These are phyloP conservation scores for Nymphicus hollandicus DNA, from an alignment of 2,113 vertebrate species.

Conservation along the genomic window DNA sequence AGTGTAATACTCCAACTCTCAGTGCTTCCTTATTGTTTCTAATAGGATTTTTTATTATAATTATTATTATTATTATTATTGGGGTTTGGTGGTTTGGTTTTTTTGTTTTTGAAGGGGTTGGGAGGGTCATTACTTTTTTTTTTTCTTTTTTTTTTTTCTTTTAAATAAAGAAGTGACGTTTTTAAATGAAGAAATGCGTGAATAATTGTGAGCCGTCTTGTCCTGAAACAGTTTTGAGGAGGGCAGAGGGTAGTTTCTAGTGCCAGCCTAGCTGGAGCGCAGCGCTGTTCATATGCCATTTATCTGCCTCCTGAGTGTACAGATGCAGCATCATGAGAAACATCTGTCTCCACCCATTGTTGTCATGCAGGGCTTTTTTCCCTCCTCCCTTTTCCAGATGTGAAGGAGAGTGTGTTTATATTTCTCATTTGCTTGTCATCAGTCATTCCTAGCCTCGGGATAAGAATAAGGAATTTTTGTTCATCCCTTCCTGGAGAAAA, in stretches of 20 bases:
- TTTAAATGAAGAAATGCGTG: slow-evolving; percentile 79
- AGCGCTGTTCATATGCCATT: neutral
- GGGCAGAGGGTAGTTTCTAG: slow-evolving; percentile 46
- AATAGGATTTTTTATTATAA: slow-evolving; percentile 88
- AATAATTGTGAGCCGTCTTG: slow-evolving; percentile 72
- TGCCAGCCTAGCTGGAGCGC: neutral
- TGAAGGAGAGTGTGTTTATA: slow-evolving; percentile 11
- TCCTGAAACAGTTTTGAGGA: slow-evolving; percentile 65
- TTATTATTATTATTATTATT: slow-evolving; percentile 74
- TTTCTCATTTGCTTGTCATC: slow-evolving; percentile 5
- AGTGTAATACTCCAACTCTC: slow-evolving; percentile 92
- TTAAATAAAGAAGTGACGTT: slow-evolving; percentile 80
- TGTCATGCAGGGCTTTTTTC: slow-evolving; percentile 12
- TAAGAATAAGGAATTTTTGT: slow-evolving; percentile 22
- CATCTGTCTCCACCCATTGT: neutral
- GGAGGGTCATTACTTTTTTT: slow-evolving; percentile 69
- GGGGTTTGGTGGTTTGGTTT: slow-evolving; percentile 7
- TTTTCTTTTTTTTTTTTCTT: slow-evolving; percentile 74
- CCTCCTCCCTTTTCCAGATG: neutral
- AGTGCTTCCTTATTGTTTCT: slow-evolving; percentile 96
- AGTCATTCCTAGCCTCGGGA: neutral
- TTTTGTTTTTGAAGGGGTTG: slow-evolving; percentile 68
- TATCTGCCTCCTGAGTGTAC: slow-evolving; percentile 27
- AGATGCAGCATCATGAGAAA: slow-evolving; percentile 52
- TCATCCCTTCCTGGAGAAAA: slow-evolving; percentile 22